Percentiles rank a stretch among this genome's conserved stretches.
Conservation (phyloP, 2,113 vertebrate genomes). For the Gadus chalcogrammus region DNA sequence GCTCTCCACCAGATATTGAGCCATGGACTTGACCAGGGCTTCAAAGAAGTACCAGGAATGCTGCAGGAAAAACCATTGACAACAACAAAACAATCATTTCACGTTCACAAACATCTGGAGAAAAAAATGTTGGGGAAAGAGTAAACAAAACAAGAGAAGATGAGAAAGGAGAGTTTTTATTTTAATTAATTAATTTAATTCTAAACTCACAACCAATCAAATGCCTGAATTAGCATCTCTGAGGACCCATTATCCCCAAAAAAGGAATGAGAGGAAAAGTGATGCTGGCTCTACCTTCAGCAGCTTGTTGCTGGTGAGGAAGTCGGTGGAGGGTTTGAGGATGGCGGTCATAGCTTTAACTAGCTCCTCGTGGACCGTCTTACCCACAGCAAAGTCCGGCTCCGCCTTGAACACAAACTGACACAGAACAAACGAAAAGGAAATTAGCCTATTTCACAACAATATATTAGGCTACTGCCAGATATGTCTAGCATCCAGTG, state of each 20-base stretch:
- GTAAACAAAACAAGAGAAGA: too few relatives aligned
- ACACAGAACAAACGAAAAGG: neutral
- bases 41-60: constrained; percentile 99
- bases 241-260: too few relatives aligned
- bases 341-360: constrained; percentile 95
- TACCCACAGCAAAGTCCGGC: constrained; percentile 77
- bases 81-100: neutral
- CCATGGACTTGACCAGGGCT: constrained; percentile 94
- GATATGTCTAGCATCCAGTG: too few relatives aligned
- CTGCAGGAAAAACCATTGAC: constrained; percentile 69
- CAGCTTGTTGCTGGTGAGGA: constrained; percentile 95
- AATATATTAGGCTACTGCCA: neutral
- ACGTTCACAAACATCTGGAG: too few relatives aligned
- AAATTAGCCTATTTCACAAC: neutral
- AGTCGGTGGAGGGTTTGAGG: constrained; percentile 94
- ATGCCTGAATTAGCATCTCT: too few relatives aligned
- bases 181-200: too few relatives aligned
- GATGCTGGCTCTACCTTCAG: constrained; percentile 81
- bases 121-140: too few relatives aligned
- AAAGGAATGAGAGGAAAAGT: too few relatives aligned
- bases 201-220: too few relatives aligned
- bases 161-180: too few relatives aligned
- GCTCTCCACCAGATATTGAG: constrained; percentile 89
- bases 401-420: constrained; percentile 95
- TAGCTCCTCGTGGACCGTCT: constrained; percentile 92